These are phyloP conservation scores for Telmatherina bonti DNA, from an alignment of 2,797 vertebrate genomes.

Conservation along the genomic window DNA sequence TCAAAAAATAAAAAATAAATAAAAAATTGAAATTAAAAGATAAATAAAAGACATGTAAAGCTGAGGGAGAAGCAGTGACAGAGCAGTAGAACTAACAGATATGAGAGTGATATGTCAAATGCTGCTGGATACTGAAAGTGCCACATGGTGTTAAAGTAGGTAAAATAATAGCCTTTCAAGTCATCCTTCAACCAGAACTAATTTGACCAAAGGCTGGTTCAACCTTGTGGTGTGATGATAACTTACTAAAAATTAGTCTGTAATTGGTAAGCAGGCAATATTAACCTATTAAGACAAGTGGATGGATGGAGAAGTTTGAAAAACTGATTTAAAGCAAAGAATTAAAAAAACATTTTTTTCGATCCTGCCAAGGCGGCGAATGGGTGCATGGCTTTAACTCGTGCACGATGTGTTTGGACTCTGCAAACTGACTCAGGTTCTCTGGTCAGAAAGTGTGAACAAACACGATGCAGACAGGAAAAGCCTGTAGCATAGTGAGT, in stretches of 20 bases:
- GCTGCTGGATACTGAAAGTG: conserved; percentile 21
- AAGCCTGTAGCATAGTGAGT: conserved; percentile 38
- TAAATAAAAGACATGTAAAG: conserved; percentile 22
- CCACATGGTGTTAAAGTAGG: background rate
- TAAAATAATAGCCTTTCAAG: background rate
- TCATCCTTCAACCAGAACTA: background rate
- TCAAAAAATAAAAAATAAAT: background rate
- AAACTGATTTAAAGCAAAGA: background rate
- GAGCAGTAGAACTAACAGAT: conserved; percentile 45
- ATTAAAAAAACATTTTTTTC: conserved; percentile 2
- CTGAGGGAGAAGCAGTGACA: conserved; percentile 61
- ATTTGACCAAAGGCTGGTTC: conserved; percentile 1
- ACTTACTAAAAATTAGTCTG: conserved; percentile 4
- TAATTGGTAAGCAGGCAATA: conserved; percentile 15
- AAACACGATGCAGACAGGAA: conserved; percentile 7
- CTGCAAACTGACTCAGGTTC: conserved; percentile 11
- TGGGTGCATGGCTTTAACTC: background rate
- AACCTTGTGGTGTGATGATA: background rate
- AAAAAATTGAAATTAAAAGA: background rate
- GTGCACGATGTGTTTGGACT: background rate
- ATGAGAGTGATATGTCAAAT: conserved; percentile 48
- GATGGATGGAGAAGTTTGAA: conserved; percentile 11
- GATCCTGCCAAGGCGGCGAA: background rate
- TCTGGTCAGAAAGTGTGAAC: conserved; percentile 22
- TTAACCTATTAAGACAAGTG: conserved; percentile 3